Conservation (phyloP, 1,140 invertebrate genomes). For the Nephila pilipes region DNA sequence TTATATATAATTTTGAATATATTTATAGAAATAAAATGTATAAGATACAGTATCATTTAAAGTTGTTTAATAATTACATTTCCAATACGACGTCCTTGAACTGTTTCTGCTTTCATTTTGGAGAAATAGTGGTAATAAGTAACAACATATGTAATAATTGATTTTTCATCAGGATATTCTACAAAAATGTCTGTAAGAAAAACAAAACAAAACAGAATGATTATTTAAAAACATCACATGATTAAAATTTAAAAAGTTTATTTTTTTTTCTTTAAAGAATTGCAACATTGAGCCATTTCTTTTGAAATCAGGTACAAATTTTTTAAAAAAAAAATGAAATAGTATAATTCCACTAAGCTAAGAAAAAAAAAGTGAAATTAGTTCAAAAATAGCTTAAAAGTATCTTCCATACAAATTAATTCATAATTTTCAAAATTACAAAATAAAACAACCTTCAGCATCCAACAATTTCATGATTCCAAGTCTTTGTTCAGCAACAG, state of each 20-base stretch:
- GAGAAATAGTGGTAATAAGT: conserved; percentile 99
- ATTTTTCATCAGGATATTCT: conserved; percentile 99
- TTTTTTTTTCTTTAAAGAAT: not conserved
- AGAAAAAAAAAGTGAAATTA: no score
- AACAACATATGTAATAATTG: conserved; percentile 99
- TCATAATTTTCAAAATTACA: not conserved
- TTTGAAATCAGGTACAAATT: no score
- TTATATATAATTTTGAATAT: not conserved
- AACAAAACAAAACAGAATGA: conserved; percentile 8
- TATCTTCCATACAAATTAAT: no score
- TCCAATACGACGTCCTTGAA: conserved; percentile 98
- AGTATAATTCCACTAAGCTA: no score
- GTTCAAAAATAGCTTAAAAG: no score
- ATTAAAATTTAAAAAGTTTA: conserved; percentile 74
- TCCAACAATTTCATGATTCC: conserved; percentile 98
- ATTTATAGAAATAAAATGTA: not conserved
- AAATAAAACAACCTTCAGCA: conserved; percentile 89
- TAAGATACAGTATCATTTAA: conserved; percentile 80
- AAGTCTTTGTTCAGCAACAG: conserved; percentile 97
- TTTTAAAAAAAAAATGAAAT: no score
- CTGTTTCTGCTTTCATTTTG: conserved; percentile 99
- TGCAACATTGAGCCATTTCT: no score
- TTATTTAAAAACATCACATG: not conserved
- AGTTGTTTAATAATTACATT: conserved; percentile 90
- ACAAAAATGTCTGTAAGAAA: conserved; percentile 98